phyloP scores from a whole-genome alignment of 2,888 invertebrate species.

The Arenicola marina region DNA sequence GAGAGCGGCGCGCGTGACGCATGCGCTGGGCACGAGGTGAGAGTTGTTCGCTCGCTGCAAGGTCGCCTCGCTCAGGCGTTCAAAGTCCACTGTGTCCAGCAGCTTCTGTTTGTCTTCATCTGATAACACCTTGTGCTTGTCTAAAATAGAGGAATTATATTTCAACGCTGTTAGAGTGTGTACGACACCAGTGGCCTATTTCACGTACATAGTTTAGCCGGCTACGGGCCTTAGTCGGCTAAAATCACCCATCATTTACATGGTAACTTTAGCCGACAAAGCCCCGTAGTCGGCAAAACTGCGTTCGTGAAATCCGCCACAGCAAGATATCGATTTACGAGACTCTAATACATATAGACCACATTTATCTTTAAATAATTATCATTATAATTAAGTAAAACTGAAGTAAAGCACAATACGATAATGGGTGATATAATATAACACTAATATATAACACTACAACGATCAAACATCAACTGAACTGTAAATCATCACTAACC shows the following conservation, averaged over 20 bases:
- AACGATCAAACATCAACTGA: too few species aligned
- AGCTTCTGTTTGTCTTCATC: conserved; percentile 43
- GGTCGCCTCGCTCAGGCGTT: conserved; percentile 47
- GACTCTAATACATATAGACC: too few species aligned
- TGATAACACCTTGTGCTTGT: not conserved
- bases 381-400: too few species aligned
- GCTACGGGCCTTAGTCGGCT: too few species aligned
- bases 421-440: too few species aligned
- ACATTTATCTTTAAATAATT: too few species aligned
- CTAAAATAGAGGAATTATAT: not conserved
- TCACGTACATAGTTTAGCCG: too few species aligned
- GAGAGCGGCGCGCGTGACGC: conserved; percentile 51
- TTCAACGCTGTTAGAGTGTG: not conserved
- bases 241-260: too few species aligned
- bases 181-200: not conserved
- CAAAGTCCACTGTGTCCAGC: conserved; percentile 48
- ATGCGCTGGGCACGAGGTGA: conserved; percentile 46
- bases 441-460: too few species aligned
- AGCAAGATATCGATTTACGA: not conserved
- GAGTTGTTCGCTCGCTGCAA: conserved; percentile 48
- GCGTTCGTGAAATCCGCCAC: not conserved
- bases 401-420: too few species aligned
- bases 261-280: too few species aligned
- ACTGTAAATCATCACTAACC: conserved; percentile 38
- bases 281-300: too few species aligned